phyloP scores from a whole-genome alignment of 23 tunicate genomes.

The Ascidia mentula region DNA sequence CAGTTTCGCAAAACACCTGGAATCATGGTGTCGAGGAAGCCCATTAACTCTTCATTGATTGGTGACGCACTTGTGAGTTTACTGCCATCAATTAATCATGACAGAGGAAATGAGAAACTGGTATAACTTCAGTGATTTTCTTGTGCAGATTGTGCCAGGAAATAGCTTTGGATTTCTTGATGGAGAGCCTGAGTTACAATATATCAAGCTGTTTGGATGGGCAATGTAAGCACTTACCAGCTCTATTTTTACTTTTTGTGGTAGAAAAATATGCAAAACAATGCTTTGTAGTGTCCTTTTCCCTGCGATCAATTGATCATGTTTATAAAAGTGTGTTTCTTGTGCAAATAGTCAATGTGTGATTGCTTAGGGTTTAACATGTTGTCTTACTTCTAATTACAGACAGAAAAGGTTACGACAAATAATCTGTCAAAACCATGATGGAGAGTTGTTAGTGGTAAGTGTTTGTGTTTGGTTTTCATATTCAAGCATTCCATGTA shows the following conservation, averaged over 20 bases:
- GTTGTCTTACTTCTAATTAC: neutral
- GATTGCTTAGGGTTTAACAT: too few relatives aligned
- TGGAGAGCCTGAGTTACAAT: conserved; percentile 59
- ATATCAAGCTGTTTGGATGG: conserved; percentile 56
- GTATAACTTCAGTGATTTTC: neutral
- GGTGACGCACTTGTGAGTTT: conserved; percentile 41
- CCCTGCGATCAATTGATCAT: neutral
- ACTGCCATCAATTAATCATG: neutral
- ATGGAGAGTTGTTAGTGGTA: conserved; percentile 64
- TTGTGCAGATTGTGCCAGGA: conserved; percentile 51
- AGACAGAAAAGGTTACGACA: conserved; percentile 41
- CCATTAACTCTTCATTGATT: neutral
- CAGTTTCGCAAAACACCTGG: conserved; percentile 17
- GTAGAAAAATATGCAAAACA: neutral
- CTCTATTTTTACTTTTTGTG: neutral
- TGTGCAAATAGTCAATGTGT: too few relatives aligned
- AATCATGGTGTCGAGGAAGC: conserved; percentile 8
- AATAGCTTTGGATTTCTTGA: conserved; percentile 72
- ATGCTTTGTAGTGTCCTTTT: neutral
- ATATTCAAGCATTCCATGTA: too few relatives aligned
- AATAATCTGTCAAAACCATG: conserved; percentile 29
- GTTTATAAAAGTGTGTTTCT: neutral
- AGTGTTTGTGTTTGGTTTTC: neutral
- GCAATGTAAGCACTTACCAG: conserved; percentile 46
- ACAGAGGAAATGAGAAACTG: too few relatives aligned